phyloP scores from a whole-genome alignment of 2,888 invertebrate genomes.

The Isoperla grammatica region DNA sequence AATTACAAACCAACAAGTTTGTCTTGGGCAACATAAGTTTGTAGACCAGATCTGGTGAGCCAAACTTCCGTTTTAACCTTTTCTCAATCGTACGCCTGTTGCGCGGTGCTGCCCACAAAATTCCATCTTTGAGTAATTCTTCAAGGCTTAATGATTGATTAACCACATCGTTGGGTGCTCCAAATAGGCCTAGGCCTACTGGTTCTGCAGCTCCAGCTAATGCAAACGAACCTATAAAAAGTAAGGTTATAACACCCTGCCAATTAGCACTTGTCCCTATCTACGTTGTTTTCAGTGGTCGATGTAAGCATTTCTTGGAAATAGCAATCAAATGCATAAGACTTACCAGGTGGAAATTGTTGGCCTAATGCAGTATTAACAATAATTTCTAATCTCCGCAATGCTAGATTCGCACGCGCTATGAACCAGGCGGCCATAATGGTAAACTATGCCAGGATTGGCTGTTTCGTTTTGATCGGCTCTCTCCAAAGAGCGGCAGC shows the following conservation, averaged over 20 bases:
- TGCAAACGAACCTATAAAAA: conserved; percentile 22
- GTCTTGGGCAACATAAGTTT: conserved; percentile 67
- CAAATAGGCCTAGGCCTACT: background rate
- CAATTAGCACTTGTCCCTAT: too few species aligned
- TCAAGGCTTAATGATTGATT: background rate
- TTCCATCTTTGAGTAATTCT: conserved; percentile 48
- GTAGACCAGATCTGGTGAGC: conserved; percentile 57
- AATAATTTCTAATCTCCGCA: conserved; percentile 45
- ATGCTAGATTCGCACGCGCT: conserved; percentile 41
- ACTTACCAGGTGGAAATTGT: conserved; percentile 48
- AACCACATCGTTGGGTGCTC: background rate
- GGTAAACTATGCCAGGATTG: conserved; percentile 17
- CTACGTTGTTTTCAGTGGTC: too few species aligned
- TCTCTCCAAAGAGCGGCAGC: conserved; percentile 24
- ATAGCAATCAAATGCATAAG: background rate
- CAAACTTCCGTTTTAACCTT: conserved; percentile 66
- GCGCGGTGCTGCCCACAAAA: conserved; percentile 79
- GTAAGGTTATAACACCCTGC: conserved; percentile 4
- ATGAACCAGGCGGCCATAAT: conserved; percentile 41
- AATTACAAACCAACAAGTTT: conserved; percentile 67
- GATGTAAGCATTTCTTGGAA: too few species aligned
- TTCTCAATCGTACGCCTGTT: conserved; percentile 69
- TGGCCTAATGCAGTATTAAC: conserved; percentile 40
- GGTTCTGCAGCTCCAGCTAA: conserved; percentile 12
- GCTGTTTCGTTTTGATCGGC: conserved; percentile 9